Conservation (phyloP, 2,797 vertebrate species). For the Xyrichtys novacula region DNA sequence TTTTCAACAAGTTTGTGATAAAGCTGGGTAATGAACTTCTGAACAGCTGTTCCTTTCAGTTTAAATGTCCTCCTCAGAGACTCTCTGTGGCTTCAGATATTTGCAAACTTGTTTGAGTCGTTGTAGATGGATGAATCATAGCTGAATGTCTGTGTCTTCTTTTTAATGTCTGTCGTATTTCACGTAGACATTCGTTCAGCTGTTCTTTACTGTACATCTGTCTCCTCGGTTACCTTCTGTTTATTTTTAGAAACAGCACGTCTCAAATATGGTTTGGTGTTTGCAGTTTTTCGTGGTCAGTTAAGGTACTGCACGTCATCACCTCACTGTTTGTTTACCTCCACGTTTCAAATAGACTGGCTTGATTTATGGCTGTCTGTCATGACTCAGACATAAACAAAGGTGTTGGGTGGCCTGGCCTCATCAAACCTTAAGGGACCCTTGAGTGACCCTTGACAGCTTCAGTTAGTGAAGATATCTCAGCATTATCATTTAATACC, state of each 20-base stretch:
- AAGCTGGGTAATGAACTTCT: constrained; percentile 51
- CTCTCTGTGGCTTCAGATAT: constrained; percentile 24
- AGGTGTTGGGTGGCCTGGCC: constrained; percentile 19
- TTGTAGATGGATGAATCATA: constrained; percentile 33
- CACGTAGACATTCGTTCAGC: neutral
- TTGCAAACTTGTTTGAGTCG: constrained; percentile 13
- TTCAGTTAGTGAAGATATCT: constrained; percentile 3
- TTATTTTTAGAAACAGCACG: constrained; percentile 5
- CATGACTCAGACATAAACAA: constrained; percentile 35
- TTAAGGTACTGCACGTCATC: constrained; percentile 12
- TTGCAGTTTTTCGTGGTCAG: neutral
- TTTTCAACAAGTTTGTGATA: constrained; percentile 65
- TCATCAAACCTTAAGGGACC: neutral
- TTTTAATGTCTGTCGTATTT: neutral
- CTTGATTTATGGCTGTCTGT: constrained; percentile 49
- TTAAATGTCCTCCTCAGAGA: constrained; percentile 46
- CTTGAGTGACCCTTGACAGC: neutral
- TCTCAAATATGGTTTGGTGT: neutral
- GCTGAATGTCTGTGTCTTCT: neutral
- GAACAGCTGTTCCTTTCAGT: constrained; percentile 62
- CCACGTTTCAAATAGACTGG: constrained; percentile 27
- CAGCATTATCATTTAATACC: neutral
- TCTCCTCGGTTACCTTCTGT: neutral
- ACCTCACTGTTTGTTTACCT: constrained; percentile 38
- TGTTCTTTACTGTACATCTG: neutral